Conservation (phyloP, 2,113 vertebrate genomes). For the Ursus arctos region DNA sequence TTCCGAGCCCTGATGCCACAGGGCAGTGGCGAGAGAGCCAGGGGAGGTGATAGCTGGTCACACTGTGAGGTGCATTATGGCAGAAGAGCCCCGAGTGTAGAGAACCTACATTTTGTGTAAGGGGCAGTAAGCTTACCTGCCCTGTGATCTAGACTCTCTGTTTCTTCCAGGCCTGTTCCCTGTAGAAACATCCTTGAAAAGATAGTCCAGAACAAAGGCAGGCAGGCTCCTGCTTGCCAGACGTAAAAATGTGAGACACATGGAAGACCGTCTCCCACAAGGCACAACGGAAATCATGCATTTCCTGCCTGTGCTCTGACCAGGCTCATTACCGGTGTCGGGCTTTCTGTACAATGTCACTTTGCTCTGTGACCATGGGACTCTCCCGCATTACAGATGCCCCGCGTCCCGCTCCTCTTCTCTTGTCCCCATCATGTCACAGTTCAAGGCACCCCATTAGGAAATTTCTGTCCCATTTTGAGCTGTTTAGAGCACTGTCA, state of each 20-base stretch:
- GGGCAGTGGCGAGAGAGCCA: neutral
- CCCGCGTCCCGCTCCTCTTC: neutral
- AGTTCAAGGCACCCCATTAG: neutral
- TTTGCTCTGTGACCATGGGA: neutral
- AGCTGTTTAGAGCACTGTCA: neutral
- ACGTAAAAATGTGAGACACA: neutral
- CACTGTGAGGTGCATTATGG: neutral
- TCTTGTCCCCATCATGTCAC: neutral
- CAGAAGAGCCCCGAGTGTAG: neutral
- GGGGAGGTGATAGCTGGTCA: neutral
- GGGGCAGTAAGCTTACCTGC: neutral
- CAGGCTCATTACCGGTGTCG: neutral
- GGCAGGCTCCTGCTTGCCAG: neutral
- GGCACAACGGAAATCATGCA: neutral
- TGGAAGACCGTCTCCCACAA: neutral
- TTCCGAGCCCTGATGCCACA: neutral
- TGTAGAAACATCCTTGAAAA: constrained; percentile 36
- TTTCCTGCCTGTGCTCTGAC: neutral
- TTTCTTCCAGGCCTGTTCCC: neutral
- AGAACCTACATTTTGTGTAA: neutral
- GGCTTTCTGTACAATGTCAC: neutral
- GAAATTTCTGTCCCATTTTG: neutral
- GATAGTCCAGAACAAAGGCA: neutral
- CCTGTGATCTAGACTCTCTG: neutral
- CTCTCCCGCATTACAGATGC: accelerated